Conservation (phyloP, 92 coral and sea anemone species). For the Palythoa grandiflora region DNA sequence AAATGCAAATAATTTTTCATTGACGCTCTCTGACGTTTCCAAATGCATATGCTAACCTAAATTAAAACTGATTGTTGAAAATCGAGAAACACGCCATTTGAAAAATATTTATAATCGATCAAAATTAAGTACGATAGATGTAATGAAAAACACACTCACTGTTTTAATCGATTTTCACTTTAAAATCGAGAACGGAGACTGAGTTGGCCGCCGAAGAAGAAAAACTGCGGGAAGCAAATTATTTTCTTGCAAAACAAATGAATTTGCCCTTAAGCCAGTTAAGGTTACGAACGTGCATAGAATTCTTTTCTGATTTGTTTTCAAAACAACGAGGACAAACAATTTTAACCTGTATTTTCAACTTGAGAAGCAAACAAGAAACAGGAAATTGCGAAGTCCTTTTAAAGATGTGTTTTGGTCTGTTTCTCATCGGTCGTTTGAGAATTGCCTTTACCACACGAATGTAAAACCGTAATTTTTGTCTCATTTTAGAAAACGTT, state of each 20-base stretch:
- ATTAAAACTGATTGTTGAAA: no score
- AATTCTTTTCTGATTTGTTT: slow-evolving; percentile 2
- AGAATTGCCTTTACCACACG: no score
- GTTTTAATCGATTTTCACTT: neutral
- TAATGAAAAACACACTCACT: neutral
- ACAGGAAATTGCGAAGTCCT: neutral
- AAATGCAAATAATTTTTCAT: no score
- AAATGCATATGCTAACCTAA: no score
- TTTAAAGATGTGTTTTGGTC: neutral
- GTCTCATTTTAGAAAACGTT: neutral
- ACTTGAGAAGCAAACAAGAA: neutral
- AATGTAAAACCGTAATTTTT: neutral
- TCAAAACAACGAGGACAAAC: neutral
- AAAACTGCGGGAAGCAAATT: neutral
- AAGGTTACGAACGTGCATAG: neutral
- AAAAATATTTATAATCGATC: no score
- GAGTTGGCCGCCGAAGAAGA: neutral
- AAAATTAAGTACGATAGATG: no score
- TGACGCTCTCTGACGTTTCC: no score
- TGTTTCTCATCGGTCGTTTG: neutral
- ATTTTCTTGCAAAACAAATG: slow-evolving; percentile 9
- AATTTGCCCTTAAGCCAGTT: neutral
- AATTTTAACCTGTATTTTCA: neutral
- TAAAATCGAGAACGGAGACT: neutral
- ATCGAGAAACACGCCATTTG: no score